Evolutionary conservation across 1,140 invertebrate genomes (phyloP), one percentile per base, ranked within the genome.

Genomic region (Harpegnathos saltator): DNA sequence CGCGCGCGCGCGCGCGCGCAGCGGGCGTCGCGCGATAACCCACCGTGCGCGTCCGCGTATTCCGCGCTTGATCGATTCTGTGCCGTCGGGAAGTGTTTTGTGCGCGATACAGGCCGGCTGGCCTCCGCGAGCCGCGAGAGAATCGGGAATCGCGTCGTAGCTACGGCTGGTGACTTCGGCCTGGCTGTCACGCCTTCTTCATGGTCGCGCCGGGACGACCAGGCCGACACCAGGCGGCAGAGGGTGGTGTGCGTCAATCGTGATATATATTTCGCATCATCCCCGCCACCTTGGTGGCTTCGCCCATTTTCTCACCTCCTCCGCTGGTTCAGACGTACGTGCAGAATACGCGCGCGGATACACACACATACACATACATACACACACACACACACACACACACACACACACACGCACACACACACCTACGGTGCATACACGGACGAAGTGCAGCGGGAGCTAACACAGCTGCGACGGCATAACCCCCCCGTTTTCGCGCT

Each of bases 401-500:
- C n/a, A n/a, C n/a, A n/a, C n/a, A n/a, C n/a, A n/a, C n/a, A n/a
- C n/a, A n/a, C n/a, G n/a, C n/a, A 54, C 63, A 77, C 69, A 75
- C 63, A 54, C 63, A 81, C 71, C 5, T 22, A 68, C 73, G 81
- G 44, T 74, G 52, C 62, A 62, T 78, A 74, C 56, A 78, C 74
- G 77, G 71, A 65, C 65, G 62, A 54, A 75, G 44, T 73, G 77
- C 83, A 84, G 66, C 81, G 78, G 62, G 71, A 72, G 88, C 86
- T 80, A 83, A 83, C 84, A 88, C 87, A 88, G 82, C 85, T 85
- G 77, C 74, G 78, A 87, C 87, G 87, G 89, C 90, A 91, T 90
- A 89, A 84, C 88, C 88, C 88, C 88, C 84, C 89, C 91, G 92
- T 91, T 92, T 92, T 91, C 90, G 91, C 92, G 91, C 89, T 92